phyloP scores from a whole-genome alignment of 2,888 invertebrate genomes.

The Dorcus hopei region DNA sequence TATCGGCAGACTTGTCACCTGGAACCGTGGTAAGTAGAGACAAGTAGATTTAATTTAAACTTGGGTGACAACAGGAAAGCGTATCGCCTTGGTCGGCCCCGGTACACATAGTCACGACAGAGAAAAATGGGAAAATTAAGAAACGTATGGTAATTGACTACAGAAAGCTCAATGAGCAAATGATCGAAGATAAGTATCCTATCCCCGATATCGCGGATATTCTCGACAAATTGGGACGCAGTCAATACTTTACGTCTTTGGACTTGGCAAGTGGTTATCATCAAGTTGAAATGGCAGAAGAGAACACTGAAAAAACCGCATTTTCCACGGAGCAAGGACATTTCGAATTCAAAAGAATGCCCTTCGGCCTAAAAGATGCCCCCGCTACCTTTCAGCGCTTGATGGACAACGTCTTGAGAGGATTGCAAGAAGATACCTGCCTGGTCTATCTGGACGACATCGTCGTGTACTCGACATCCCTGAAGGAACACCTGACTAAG shows the following conservation, averaged over 20 bases:
- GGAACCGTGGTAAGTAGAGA: too few species aligned
- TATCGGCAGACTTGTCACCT: too few species aligned
- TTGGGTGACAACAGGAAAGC: too few species aligned
- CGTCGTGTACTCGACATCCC: constrained; percentile 16
- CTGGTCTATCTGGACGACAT: constrained; percentile 27
- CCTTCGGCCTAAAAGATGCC: constrained; percentile 11
- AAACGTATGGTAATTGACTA: constrained; percentile 2
- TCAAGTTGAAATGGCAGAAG: too few species aligned
- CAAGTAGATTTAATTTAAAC: too few species aligned
- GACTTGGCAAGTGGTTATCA: constrained; percentile 22
- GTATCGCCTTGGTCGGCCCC: neutral
- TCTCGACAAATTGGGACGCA: constrained; percentile 22
- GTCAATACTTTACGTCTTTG: constrained; percentile 30
- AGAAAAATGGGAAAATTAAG: neutral
- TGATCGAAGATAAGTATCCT: constrained; percentile 2
- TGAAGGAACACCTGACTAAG: neutral
- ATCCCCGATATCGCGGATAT: constrained; percentile 3
- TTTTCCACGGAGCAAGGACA: constrained; percentile 22
- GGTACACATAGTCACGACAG: neutral
- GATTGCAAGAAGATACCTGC: constrained; percentile 22
- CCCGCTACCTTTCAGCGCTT: constrained; percentile 29
- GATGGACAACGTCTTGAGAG: constrained; percentile 27
- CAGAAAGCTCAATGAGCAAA: neutral
- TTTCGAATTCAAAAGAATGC: constrained; percentile 4
- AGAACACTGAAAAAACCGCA: too few species aligned